phyloP scores from a whole-genome alignment of 2,113 vertebrate genomes.

The Scolopax mira region DNA sequence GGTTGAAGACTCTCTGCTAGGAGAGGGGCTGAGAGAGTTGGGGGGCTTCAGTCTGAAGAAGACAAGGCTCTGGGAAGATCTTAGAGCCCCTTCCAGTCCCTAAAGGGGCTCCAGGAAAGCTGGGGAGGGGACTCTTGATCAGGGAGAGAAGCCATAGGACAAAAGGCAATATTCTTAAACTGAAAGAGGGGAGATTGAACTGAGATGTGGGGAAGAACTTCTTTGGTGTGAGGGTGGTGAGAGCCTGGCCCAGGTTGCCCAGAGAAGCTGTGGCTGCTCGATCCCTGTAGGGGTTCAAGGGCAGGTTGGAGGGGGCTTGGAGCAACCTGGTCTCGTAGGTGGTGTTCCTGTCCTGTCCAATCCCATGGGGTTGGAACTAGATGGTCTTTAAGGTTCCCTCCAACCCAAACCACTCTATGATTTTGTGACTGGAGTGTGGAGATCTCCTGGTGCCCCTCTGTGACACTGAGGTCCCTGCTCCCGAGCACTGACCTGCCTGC shows the following conservation, averaged over 20 bases:
- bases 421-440: neutral
- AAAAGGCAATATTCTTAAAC: neutral
- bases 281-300: neutral
- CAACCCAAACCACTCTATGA: neutral
- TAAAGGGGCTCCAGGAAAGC: neutral
- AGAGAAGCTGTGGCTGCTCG: neutral
- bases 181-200: neutral
- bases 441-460: neutral
- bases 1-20: neutral
- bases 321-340: neutral
- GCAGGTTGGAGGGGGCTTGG: neutral
- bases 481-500: neutral
- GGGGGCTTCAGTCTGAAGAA: neutral
- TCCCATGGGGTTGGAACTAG: neutral
- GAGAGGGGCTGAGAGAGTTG: neutral
- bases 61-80: neutral
- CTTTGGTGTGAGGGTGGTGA: neutral
- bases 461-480: neutral
- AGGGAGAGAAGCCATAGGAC: neutral
- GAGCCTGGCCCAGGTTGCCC: neutral
- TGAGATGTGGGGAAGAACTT: neutral
- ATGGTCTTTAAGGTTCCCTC: neutral
- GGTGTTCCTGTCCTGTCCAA: neutral
- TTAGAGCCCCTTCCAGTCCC: neutral
- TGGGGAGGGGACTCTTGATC: neutral